phyloP scores from a whole-genome alignment of 2,113 vertebrate genomes.

The Scalopus aquaticus region DNA sequence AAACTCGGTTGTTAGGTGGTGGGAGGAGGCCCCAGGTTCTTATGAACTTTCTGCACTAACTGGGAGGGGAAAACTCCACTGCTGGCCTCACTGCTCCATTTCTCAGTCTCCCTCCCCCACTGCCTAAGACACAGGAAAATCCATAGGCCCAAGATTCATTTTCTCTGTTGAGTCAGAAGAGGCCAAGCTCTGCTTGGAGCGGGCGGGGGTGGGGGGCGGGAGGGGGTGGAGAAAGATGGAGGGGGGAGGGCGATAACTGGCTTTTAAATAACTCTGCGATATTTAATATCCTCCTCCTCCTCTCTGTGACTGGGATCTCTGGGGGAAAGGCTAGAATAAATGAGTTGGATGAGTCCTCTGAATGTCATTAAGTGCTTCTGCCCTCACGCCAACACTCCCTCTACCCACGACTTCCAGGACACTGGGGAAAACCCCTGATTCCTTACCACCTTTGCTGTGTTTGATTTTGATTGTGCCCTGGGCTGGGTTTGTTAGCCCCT shows the following conservation, averaged over 20 bases:
- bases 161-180: constrained; percentile 75
- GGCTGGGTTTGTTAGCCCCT: neutral
- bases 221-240: neutral
- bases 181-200: constrained; percentile 15
- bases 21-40: neutral
- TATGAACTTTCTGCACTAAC: neutral
- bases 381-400: neutral
- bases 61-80: neutral
- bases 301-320: constrained; percentile 36
- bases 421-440: neutral
- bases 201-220: neutral
- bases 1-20: neutral
- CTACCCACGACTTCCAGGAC: neutral
- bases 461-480: neutral
- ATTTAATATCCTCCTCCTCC: constrained; percentile 66
- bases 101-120: neutral
- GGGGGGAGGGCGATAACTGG: neutral
- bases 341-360: constrained; percentile 43
- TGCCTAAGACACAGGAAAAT: constrained; percentile 43
- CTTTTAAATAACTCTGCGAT: constrained; percentile 75
- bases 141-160: constrained; percentile 72
- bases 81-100: neutral
- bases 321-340: constrained; percentile 44
- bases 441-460: neutral
- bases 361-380: neutral